Evolutionary conservation across 2,888 invertebrate genomes (phyloP).

Genomic region (Agelastica alni): DNA sequence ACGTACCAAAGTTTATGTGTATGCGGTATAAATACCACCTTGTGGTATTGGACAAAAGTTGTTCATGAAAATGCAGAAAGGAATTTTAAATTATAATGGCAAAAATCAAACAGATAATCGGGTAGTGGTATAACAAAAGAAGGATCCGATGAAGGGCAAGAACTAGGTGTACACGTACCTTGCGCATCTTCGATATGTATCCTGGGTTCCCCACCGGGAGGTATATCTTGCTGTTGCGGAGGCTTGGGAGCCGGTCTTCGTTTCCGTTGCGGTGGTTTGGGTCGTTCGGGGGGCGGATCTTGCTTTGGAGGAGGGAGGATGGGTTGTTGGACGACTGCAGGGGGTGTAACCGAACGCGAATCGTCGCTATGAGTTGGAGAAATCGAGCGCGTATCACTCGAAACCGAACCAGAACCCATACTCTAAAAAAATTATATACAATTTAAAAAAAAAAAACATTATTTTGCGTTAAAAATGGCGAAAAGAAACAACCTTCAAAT

Average conservation of each 20-base stretch:
- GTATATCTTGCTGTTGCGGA: conserved; percentile 47
- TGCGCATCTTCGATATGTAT: conserved; percentile 1
- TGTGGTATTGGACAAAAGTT: too few species aligned
- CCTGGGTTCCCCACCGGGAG: conserved; percentile 28
- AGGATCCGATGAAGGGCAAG: too few species aligned
- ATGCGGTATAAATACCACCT: too few species aligned
- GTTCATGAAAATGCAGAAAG: too few species aligned
- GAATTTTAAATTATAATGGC: too few species aligned
- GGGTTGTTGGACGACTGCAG: conserved; percentile 47
- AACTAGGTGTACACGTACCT: too few species aligned
- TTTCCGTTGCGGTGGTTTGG: conserved; percentile 61
- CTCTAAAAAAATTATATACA: conserved; percentile 45
- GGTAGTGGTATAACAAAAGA: too few species aligned
- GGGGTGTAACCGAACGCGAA: conserved; percentile 56
- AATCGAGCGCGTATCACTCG: conserved; percentile 56
- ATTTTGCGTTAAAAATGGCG: too few species aligned
- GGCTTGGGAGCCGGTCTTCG: conserved; percentile 65
- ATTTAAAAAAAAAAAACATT: too few species aligned
- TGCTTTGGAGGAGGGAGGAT: conserved; percentile 44
- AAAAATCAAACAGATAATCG: too few species aligned
- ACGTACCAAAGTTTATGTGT: too few species aligned
- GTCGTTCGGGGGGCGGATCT: conserved; percentile 53
- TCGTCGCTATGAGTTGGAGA: conserved; percentile 68
- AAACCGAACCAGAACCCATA: conserved; percentile 54
- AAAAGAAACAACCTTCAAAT: too few species aligned